A percentile compares a stretch with the other conserved stretches of the same genome.
Evolutionary conservation across 2,113 vertebrate species (phyloP).

Genomic region (Emydura subglobosa): DNA sequence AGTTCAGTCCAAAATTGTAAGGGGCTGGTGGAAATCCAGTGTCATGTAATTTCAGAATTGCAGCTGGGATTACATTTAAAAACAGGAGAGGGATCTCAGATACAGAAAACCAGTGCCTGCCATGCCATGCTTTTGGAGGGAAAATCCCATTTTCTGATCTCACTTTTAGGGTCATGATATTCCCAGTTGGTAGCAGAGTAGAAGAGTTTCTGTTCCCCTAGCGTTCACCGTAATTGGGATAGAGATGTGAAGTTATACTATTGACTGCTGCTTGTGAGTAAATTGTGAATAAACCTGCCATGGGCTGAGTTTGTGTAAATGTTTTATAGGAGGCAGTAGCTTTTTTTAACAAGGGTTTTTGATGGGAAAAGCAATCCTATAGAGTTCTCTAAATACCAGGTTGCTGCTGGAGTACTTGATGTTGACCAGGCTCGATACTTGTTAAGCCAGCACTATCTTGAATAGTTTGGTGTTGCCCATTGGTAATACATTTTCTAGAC

Average conservation of each 20-base stretch:
- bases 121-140: background rate
- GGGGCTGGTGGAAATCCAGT: background rate
- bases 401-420: background rate
- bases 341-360: background rate
- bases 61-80: conserved; percentile 1
- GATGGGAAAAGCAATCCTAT: background rate
- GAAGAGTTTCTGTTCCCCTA: background rate
- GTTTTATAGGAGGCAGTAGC: background rate
- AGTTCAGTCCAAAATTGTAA: background rate
- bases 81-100: background rate
- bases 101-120: background rate
- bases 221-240: background rate
- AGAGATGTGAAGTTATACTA: background rate
- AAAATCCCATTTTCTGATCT: background rate
- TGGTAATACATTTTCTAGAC: background rate
- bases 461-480: background rate
- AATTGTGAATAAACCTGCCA: background rate
- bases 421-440: background rate
- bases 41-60: background rate
- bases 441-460: background rate
- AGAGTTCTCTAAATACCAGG: background rate
- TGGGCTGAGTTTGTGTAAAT: accelerated
- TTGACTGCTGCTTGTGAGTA: background rate
- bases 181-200: background rate
- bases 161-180: background rate